These are phyloP conservation scores for Epizoanthus illoricatus DNA, from an alignment of 92 coral and sea anemone species.

Conservation along the genomic window DNA sequence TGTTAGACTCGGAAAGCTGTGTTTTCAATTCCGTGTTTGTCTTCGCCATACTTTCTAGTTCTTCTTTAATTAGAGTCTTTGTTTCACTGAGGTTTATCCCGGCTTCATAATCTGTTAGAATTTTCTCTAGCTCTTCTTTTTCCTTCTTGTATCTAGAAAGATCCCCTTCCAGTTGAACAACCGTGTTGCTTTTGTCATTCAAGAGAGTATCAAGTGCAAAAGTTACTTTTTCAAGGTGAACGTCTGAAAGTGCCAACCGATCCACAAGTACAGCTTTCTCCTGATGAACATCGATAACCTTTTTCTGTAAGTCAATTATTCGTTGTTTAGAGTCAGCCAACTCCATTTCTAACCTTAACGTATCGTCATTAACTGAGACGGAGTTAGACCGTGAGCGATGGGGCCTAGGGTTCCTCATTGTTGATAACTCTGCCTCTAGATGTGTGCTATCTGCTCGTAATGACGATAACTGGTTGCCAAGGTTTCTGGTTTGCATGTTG, in stretches of 20 bases:
- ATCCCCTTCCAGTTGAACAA: slow-evolving; percentile 23
- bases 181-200: slow-evolving; percentile 29
- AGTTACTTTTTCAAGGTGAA: slow-evolving; percentile 32
- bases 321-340: slow-evolving; percentile 77
- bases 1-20: slow-evolving; percentile 16
- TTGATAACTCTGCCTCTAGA: slow-evolving; percentile 76
- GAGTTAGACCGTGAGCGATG: slow-evolving; percentile 49
- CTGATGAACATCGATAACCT: slow-evolving; percentile 63
- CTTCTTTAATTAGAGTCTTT: slow-evolving; percentile 16
- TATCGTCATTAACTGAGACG: slow-evolving; percentile 48
- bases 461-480: slow-evolving; percentile 75
- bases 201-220: slow-evolving; percentile 29
- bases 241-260: slow-evolving; percentile 23
- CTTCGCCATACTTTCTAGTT: slow-evolving; percentile 12
- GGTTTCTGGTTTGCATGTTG: slow-evolving; percentile 74
- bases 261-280: slow-evolving; percentile 62
- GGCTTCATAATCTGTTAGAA: slow-evolving; percentile 11
- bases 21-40: slow-evolving; percentile 20
- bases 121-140: slow-evolving; percentile 17
- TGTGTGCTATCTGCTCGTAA: slow-evolving; percentile 86
- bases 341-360: slow-evolving; percentile 72
- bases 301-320: slow-evolving; percentile 77
- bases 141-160: slow-evolving; percentile 26
- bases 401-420: slow-evolving; percentile 60
- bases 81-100: background rate